Percentiles rank a stretch among this genome's conserved stretches.
Conservation (phyloP, 1,140 invertebrate genomes). For the Neocloeon triangulifer region DNA sequence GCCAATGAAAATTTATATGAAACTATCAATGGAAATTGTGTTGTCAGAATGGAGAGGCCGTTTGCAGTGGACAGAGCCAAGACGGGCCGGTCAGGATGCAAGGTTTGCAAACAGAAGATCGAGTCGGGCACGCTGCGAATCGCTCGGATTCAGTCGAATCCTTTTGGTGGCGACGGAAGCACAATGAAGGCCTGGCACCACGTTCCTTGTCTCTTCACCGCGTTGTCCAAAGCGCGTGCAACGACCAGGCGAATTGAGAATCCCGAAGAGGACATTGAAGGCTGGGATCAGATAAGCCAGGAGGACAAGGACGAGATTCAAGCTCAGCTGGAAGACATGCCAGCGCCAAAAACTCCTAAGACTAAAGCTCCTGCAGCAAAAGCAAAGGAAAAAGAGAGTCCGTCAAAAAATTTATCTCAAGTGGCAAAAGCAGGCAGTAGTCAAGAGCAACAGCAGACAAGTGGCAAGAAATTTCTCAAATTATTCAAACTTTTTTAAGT, state of each 20-base stretch:
- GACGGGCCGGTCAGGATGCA: constrained; percentile 56
- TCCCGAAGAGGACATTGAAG: constrained; percentile 47
- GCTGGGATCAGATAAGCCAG: constrained; percentile 38
- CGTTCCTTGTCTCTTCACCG: constrained; percentile 54
- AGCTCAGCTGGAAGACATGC: constrained; percentile 20
- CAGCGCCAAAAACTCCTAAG: too few species aligned
- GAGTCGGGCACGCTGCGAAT: constrained; percentile 44
- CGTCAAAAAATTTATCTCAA: too few species aligned
- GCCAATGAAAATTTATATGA: too few species aligned
- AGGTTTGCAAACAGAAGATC: constrained; percentile 64
- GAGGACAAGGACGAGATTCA: constrained; percentile 43
- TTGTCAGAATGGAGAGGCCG: constrained; percentile 24
- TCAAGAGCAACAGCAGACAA: too few species aligned
- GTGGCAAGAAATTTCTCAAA: too few species aligned
- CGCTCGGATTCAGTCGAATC: constrained; percentile 51
- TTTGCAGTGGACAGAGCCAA: constrained; percentile 57
- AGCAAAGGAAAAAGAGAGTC: too few species aligned
- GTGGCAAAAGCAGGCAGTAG: too few species aligned
- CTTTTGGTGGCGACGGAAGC: constrained; percentile 51
- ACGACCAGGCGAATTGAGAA: constrained; percentile 62
- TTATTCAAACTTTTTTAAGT: too few species aligned
- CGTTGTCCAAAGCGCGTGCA: constrained; percentile 49
- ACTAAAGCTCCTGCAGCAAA: background rate
- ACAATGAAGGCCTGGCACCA: constrained; percentile 78
- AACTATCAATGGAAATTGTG: too few species aligned